Evolutionary conservation across 1,140 invertebrate species (phyloP), one percentile per base, ranked within the genome.

Genomic region (Rhyacophila brunnea): DNA sequence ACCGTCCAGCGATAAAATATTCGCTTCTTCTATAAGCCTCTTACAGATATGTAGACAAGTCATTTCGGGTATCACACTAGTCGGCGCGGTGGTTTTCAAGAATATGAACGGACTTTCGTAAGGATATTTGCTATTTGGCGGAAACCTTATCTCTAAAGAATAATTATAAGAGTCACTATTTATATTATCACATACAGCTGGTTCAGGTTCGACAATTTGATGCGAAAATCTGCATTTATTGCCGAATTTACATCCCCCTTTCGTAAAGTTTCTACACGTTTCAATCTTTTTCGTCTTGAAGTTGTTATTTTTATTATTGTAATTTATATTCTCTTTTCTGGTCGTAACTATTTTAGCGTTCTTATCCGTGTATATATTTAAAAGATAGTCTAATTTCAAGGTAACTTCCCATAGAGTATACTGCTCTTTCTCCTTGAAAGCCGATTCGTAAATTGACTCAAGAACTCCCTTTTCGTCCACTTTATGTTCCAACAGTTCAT

Each of bases 101-200:
- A 85, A 85, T 67, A 90, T 73, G 65, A 83, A 79, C 6, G 88
- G 87, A 1, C 85, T 75, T 75, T 90, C 83, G 68, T 82, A 86
- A 1, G 89, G 89, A 72, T 90, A 91, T 62, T 81, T 79, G 48
- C 80, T 83, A 71, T 84, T 80, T 59, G 82, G 74, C 5, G 85
- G 81, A 78, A 91, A 90, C 66, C 87, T 79, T 68, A 91, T 81
- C 81, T 90, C 88, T 67, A 91, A 75, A 73, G 85, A 88, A 45
- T 71, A 74, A 7, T 66, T 55, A 54, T 43, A 42, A 14, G 53
- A 49, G 58, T 70, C 69, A 17, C 48, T 20, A 57, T 69, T 63
- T 58, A 74, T 72, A 67, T 75, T 74, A 57, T 73, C 67, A 42
- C 50, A 66, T 17, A 68, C 60, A 60, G 68, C 9, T 19, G 46